Evolutionary conservation across 1,140 invertebrate species (phyloP).

Genomic region (Nasonia giraulti): DNA sequence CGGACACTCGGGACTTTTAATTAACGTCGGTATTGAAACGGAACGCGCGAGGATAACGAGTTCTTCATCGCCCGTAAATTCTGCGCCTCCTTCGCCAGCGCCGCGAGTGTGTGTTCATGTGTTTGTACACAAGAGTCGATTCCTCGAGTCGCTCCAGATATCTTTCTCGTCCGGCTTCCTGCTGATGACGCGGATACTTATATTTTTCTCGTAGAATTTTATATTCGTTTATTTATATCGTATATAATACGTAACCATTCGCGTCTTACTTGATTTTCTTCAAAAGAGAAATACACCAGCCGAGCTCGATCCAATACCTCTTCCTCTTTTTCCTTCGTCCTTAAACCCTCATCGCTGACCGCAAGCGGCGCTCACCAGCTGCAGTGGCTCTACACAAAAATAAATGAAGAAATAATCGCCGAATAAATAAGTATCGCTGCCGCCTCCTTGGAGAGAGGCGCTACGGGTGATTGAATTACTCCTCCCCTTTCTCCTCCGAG

Average conservation of each 20-base stretch:
- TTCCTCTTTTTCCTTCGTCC: conserved; percentile 14
- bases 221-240: too few relatives aligned
- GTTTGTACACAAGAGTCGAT: not conserved
- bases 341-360: not conserved
- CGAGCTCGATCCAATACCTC: too few relatives aligned
- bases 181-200: not conserved
- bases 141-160: not conserved
- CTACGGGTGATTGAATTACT: conserved; percentile 35
- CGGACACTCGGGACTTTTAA: conserved; percentile 44
- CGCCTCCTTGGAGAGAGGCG: not conserved
- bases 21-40: conserved; percentile 49
- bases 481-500: not conserved
- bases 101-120: not conserved
- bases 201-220: too few relatives aligned
- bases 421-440: conserved; percentile 40
- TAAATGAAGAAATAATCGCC: conserved; percentile 44
- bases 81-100: not conserved
- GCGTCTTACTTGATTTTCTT: too few relatives aligned
- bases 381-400: not conserved
- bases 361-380: not conserved
- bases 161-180: not conserved
- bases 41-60: conserved; percentile 42
- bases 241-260: too few relatives aligned
- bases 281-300: too few relatives aligned
- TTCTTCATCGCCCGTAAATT: conserved; percentile 50